phyloP scores from a whole-genome alignment of 2,888 invertebrate species.

The Athalia rosae region DNA sequence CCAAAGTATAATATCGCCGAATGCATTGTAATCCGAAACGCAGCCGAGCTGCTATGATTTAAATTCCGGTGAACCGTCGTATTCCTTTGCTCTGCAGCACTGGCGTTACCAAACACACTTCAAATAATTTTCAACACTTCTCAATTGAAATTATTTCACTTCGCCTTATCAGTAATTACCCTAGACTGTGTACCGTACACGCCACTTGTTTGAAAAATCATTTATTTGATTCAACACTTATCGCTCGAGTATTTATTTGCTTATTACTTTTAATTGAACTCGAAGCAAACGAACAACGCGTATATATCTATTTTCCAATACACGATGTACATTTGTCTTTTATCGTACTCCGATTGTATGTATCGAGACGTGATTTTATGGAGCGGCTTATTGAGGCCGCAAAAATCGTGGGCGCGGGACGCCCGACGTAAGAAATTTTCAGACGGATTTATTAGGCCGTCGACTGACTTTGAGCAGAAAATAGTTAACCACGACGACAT shows the following conservation, averaged over 20 bases:
- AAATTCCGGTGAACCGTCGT: not conserved
- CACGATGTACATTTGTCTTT: no score
- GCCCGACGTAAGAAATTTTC: not conserved
- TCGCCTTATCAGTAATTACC: not conserved
- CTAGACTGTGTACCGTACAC: not conserved
- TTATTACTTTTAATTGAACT: not conserved
- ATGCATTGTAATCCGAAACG: not conserved
- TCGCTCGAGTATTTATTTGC: not conserved
- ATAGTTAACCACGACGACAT: conserved; percentile 40
- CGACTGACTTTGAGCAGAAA: conserved; percentile 31
- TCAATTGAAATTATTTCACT: not conserved
- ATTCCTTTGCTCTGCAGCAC: no score
- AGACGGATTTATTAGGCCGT: not conserved
- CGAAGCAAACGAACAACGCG: no score
- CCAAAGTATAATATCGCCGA: not conserved
- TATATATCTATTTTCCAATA: no score
- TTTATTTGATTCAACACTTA: not conserved
- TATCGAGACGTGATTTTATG: not conserved
- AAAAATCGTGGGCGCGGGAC: not conserved
- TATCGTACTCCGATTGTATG: no score
- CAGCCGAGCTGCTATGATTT: not conserved
- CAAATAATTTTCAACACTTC: no score
- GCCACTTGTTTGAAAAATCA: not conserved
- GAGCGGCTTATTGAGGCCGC: not conserved
- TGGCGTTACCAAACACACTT: no score